Conservation (phyloP, 2,113 vertebrate species). For the Coreoperca whiteheadi region DNA sequence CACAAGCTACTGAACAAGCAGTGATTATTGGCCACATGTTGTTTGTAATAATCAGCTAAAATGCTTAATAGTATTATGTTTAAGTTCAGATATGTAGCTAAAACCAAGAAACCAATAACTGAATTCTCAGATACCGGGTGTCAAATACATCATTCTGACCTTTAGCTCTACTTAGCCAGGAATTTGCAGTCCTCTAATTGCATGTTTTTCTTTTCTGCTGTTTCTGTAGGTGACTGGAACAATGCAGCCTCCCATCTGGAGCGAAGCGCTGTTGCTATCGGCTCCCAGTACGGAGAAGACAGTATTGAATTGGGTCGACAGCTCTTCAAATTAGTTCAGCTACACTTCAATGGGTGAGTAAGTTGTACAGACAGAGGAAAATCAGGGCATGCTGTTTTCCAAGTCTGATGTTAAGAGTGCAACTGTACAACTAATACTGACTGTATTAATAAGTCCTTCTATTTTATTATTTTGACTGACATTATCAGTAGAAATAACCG, state of each 20-base stretch:
- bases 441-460: neutral
- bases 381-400: neutral
- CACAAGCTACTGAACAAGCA: neutral
- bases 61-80: neutral
- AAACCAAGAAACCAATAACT: neutral
- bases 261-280: slow-evolving; percentile 84
- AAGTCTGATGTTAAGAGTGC: neutral
- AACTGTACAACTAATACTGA: neutral
- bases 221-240: slow-evolving; percentile 88
- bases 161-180: neutral
- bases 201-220: slow-evolving; percentile 5
- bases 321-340: slow-evolving; percentile 94
- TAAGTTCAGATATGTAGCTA: neutral
- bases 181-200: neutral
- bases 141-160: neutral
- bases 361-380: neutral
- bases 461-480: neutral
- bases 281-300: slow-evolving; percentile 87
- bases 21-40: neutral
- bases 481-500: slow-evolving; percentile 7
- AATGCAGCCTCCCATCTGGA: slow-evolving; percentile 88
- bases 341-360: slow-evolving; percentile 94
- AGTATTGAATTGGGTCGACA: slow-evolving; percentile 92
- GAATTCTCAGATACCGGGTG: slow-evolving; percentile 8
- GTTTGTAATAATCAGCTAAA: neutral